Conservation (phyloP, 1,140 invertebrate genomes). For the Neodiprion virginianus region DNA sequence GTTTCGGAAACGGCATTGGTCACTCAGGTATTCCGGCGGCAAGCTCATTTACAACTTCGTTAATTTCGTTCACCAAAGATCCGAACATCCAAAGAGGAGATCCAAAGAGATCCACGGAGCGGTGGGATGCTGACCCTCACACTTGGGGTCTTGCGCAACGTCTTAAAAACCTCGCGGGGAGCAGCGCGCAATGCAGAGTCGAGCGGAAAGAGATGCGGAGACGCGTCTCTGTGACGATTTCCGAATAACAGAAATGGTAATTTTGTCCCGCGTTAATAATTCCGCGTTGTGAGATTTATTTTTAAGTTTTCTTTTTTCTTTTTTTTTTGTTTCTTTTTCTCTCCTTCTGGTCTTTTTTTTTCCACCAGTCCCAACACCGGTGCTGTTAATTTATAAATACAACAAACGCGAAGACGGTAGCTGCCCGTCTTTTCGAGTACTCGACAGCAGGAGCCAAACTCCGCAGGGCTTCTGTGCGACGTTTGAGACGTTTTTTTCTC, state of each 20-base stretch:
- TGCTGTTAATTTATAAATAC: background rate
- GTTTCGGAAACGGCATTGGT: conserved; percentile 37
- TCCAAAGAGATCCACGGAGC: background rate
- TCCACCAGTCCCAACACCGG: background rate
- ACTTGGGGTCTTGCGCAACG: background rate
- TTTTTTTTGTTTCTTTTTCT: too few relatives aligned
- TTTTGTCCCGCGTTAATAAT: background rate
- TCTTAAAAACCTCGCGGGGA: background rate
- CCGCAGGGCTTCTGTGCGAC: too few relatives aligned
- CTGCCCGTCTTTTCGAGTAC: too few relatives aligned
- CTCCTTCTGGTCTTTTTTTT: too few relatives aligned
- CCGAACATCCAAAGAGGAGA: conserved; percentile 12
- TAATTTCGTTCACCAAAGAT: conserved; percentile 32
- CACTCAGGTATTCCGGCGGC: conserved; percentile 26
- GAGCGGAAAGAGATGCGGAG: background rate
- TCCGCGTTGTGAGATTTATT: too few relatives aligned
- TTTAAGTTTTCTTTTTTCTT: too few relatives aligned
- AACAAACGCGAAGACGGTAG: background rate
- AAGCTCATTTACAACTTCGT: conserved; percentile 37
- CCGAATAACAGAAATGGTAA: conserved; percentile 13
- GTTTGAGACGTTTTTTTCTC: too few relatives aligned
- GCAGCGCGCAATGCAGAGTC: too few relatives aligned
- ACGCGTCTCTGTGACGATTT: background rate
- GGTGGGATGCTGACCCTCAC: background rate
- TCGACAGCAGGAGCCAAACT: too few relatives aligned